phyloP scores from a whole-genome alignment of 1,140 invertebrate species.

The Kradibia gibbosae region DNA sequence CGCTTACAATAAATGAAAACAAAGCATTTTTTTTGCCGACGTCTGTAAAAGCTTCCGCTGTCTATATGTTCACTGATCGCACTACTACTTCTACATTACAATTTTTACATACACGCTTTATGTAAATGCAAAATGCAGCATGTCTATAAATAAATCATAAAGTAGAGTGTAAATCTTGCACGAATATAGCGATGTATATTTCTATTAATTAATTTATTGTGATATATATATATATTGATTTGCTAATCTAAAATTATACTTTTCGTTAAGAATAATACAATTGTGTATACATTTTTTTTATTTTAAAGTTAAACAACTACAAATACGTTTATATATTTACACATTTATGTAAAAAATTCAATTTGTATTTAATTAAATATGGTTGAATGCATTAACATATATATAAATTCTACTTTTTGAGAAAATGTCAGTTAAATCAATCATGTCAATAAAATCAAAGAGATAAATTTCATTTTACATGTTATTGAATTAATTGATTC shows the following conservation, averaged over 20 bases:
- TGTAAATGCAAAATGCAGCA: not conserved
- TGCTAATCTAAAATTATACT: not conserved
- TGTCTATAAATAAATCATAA: not conserved
- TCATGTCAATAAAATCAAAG: too few species aligned
- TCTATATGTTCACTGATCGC: not conserved
- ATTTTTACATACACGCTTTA: not conserved
- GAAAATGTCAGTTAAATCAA: too few species aligned
- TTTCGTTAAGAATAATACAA: not conserved
- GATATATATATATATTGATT: slow-evolving; percentile 10
- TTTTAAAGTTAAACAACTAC: too few species aligned
- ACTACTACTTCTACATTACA: not conserved
- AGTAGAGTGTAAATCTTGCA: not conserved
- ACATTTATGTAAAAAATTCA: too few species aligned
- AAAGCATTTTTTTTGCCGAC: not conserved
- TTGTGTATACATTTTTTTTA: too few species aligned
- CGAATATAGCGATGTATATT: not conserved
- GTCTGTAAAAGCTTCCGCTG: slow-evolving; percentile 10
- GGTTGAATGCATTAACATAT: too few species aligned
- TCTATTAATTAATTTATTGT: slow-evolving; percentile 28
- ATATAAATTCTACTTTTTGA: too few species aligned
- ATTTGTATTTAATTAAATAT: too few species aligned
- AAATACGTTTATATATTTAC: too few species aligned
- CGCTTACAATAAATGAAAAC: not conserved
- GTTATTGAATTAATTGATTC: slow-evolving; percentile 48
- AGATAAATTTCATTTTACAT: slow-evolving; percentile 20